phyloP scores from a whole-genome alignment of 2,888 invertebrate genomes.

The Thymelicus lineola region DNA sequence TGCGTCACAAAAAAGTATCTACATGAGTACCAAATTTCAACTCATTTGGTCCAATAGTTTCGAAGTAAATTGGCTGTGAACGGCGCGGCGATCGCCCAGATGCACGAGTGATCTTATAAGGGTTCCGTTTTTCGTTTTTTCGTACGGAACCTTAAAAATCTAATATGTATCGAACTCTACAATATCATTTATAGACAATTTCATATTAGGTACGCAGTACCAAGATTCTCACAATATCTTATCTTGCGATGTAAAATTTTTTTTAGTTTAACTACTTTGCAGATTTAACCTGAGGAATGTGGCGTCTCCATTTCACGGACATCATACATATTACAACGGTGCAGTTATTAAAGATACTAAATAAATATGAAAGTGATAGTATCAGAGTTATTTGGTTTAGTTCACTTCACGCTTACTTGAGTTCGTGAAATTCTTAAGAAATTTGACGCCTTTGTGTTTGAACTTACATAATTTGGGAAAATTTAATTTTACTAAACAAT shows the following conservation, averaged over 20 bases:
- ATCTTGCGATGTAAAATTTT: background rate
- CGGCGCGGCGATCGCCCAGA: too few relatives aligned
- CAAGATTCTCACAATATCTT: background rate
- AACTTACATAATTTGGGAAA: constrained; percentile 4
- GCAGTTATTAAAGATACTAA: constrained; percentile 11
- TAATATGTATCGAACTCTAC: too few relatives aligned
- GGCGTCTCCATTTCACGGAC: background rate
- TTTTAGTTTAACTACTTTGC: background rate
- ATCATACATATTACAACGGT: background rate
- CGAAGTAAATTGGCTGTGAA: too few relatives aligned
- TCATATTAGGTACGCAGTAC: too few relatives aligned
- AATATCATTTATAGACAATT: too few relatives aligned
- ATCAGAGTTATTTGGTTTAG: constrained; percentile 6
- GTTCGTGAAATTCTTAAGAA: background rate
- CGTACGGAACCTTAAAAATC: too few relatives aligned
- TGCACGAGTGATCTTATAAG: too few relatives aligned
- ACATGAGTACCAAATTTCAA: too few relatives aligned
- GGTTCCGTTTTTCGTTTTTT: too few relatives aligned
- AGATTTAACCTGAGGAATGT: constrained; percentile 5
- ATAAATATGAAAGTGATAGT: constrained; percentile 14
- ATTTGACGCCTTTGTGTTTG: background rate
- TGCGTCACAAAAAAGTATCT: too few relatives aligned
- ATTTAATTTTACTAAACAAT: background rate
- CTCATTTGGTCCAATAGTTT: too few relatives aligned
- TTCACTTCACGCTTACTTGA: constrained; percentile 11